Evolutionary conservation across 23 tunicate genomes (phyloP).

Genomic region (Halocynthia aurantium): DNA sequence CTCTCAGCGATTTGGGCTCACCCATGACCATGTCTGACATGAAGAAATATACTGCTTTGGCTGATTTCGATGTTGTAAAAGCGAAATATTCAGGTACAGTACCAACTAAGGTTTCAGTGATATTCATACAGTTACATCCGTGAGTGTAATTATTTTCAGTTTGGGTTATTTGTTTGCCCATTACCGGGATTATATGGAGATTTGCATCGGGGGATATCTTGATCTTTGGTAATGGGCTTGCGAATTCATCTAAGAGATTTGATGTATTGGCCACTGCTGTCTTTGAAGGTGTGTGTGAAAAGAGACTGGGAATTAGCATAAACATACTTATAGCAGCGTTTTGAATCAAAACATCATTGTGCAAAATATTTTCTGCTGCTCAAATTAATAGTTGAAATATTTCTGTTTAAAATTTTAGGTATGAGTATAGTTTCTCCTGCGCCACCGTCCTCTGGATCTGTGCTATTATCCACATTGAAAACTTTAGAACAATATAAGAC

Average conservation of each 20-base stretch:
- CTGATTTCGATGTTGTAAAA: conserved; percentile 7
- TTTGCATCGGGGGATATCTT: too few species aligned
- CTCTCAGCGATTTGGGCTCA: conserved; percentile 19
- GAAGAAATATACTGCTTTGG: conserved; percentile 21
- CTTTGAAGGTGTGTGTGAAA: too few species aligned
- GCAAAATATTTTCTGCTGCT: neutral
- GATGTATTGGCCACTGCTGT: too few species aligned
- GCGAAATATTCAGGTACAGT: conserved; percentile 21
- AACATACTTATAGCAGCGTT: neutral
- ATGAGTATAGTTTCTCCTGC: conserved; percentile 24
- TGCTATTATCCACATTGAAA: conserved; percentile 28
- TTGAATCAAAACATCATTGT: neutral
- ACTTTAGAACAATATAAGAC: conserved; percentile 16
- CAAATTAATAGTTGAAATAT: neutral
- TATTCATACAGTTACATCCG: too few species aligned
- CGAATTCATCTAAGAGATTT: too few species aligned
- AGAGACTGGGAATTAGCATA: neutral
- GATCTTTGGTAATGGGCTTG: too few species aligned
- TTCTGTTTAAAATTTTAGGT: conserved; percentile 8
- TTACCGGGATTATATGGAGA: too few species aligned
- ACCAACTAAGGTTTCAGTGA: too few species aligned
- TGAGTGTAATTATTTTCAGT: too few species aligned
- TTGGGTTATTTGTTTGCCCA: too few species aligned
- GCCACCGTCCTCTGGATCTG: conserved; percentile 55
- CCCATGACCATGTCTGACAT: conserved; percentile 26